Base-by-base conservation (phyloP, 30 jellyfish, hydroid and myxozoan genomes). In the Pseudorhiza aurosa region DNA sequence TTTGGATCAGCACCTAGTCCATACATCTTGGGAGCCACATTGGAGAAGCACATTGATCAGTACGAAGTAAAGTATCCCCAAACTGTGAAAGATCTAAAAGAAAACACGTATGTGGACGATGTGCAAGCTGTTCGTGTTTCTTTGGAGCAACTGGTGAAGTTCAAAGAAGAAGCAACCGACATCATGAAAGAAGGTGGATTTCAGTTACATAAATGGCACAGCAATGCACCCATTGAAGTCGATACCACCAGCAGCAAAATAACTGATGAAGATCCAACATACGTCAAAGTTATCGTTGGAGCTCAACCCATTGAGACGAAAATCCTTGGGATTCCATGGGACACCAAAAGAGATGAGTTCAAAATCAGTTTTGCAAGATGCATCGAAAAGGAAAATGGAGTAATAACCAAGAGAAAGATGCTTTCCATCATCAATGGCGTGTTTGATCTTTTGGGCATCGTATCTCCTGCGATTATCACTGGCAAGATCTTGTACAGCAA, bases 1-100 rank as follows among this genome's bases (percentile, higher is more conserved):
- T 79, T 79, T 36, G 95, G 97, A 25, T 50, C 72, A 19, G 86
- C 58, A 29, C 85, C 75, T 1, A 40, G 82, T 44, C 97, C 97
- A 42, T 88, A 60, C 58, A 36, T 88, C 45, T 58, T 81, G 69
- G 86, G 90, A 8, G 97, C 84, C 31, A 81, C 90, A 18, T 37
- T 68, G 26, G 75, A 33, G 44, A 58, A 80, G 31, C 95, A 68
- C 53, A 28, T 88, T 12, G 27, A 57, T 67, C 67, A 65, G 68
- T 78, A 40, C 63, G 19, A 78, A 50, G 82, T 36, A 67, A 11
- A 55, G 65, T 2, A 44, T 40, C 32, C 35, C 4, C 35, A 81
- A 43, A 53, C 63, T 10, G 30, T 81, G 21, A 51, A 46, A 36
- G 47, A 65, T 6, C 58, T 73, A 58, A 53, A 14, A 36, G 58